phyloP scores from a whole-genome alignment of 2,113 vertebrate species.

The Labrus mixtus region DNA sequence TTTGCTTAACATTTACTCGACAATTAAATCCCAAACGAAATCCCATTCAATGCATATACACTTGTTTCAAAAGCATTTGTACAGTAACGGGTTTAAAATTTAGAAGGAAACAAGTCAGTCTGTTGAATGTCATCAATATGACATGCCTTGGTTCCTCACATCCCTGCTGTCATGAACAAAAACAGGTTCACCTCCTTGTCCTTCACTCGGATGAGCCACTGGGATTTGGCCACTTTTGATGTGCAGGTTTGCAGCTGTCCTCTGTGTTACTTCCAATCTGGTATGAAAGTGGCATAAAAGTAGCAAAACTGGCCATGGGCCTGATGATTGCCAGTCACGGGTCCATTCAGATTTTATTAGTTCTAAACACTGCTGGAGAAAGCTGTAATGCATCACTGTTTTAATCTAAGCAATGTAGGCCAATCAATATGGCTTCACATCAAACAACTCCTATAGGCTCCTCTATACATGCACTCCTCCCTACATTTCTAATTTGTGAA shows the following conservation, averaged over 20 bases:
- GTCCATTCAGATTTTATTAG: conserved; percentile 50
- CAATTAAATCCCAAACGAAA: no score
- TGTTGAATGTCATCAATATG: not conserved
- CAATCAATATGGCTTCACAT: conserved; percentile 70
- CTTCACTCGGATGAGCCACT: conserved; percentile 27
- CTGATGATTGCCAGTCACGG: conserved; percentile 19
- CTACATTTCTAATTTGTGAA: not conserved
- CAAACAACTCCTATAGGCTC: conserved; percentile 42
- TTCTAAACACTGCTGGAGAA: conserved; percentile 15
- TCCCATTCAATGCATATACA: no score
- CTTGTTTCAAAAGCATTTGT: no score
- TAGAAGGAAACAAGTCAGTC: not conserved
- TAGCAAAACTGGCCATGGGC: conserved; percentile 21
- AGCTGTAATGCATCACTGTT: conserved; percentile 16
- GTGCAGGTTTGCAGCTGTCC: conserved; percentile 1
- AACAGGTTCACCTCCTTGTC: conserved; percentile 18
- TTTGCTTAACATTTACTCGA: not conserved
- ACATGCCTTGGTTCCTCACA: not conserved
- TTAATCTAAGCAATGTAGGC: conserved; percentile 69
- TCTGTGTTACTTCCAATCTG: conserved; percentile 31
- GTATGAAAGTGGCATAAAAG: conserved; percentile 34
- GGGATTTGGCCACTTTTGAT: not conserved
- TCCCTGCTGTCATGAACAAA: not conserved
- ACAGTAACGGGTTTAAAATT: no score
- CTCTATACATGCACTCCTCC: not conserved